phyloP scores from a whole-genome alignment of 1,140 invertebrate species.

The Grapholita molesta region DNA sequence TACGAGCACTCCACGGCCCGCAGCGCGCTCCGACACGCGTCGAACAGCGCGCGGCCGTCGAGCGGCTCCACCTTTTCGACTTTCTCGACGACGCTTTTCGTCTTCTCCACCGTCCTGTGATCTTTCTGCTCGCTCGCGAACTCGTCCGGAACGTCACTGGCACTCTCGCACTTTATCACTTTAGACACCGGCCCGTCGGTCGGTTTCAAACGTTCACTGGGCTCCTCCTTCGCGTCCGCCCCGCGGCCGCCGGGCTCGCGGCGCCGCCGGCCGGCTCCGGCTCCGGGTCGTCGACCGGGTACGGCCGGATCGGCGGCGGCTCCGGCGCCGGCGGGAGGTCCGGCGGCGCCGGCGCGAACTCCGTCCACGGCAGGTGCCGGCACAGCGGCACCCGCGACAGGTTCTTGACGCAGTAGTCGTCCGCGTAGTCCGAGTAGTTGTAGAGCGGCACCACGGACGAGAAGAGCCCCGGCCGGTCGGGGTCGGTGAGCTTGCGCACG shows the following conservation, averaged over 20 bases:
- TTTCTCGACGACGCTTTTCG: too few relatives aligned
- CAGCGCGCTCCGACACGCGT: conserved; percentile 19
- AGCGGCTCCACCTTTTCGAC: too few relatives aligned
- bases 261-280: conserved; percentile 43
- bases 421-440: conserved; percentile 72
- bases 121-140: conserved; percentile 40
- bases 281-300: conserved; percentile 38
- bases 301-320: conserved; percentile 48
- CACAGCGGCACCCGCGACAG: conserved; percentile 55
- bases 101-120: conserved; percentile 58
- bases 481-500: conserved; percentile 46
- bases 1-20: conserved; percentile 35
- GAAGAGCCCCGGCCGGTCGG: conserved; percentile 56
- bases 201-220: conserved; percentile 16
- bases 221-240: conserved; percentile 30
- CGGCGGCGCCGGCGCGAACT: conserved; percentile 53
- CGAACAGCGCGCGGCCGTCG: conserved; percentile 30
- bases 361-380: conserved; percentile 48
- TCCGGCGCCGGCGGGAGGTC: conserved; percentile 41
- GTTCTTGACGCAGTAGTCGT: conserved; percentile 69
- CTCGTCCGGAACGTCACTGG: conserved; percentile 15
- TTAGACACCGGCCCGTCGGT: background rate
- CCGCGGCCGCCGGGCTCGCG: conserved; percentile 20
- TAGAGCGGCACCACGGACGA: conserved; percentile 69
- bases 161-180: background rate